Percentiles rank a stretch among this genome's conserved stretches.
Evolutionary conservation across 2,888 invertebrate species (phyloP).

Genomic region (Galerucella calmariensis): DNA sequence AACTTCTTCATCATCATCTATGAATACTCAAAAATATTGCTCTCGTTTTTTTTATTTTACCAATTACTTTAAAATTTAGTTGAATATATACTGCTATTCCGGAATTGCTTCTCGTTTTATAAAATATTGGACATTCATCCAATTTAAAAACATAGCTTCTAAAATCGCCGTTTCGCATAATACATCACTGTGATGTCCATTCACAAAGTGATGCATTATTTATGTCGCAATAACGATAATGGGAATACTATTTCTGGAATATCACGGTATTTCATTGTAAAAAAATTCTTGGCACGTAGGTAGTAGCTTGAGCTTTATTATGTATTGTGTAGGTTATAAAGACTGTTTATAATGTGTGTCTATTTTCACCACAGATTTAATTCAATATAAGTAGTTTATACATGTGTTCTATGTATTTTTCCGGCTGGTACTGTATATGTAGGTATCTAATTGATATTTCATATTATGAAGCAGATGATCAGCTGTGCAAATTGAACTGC

Average conservation of each 20-base stretch:
- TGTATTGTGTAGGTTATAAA: too few relatives aligned
- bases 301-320: too few relatives aligned
- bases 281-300: not conserved
- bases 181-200: conserved; percentile 6
- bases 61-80: not conserved
- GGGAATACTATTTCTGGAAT: not conserved
- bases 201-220: not conserved
- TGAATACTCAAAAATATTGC: too few relatives aligned
- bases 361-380: too few relatives aligned
- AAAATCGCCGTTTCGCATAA: conserved; percentile 1
- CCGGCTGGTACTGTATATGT: too few relatives aligned
- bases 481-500: too few relatives aligned
- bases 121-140: not conserved
- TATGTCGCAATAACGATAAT: not conserved
- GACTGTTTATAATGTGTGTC: too few relatives aligned
- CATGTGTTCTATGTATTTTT: too few relatives aligned
- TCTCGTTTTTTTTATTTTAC: not conserved
- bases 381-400: too few relatives aligned
- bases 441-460: too few relatives aligned
- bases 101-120: not conserved
- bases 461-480: too few relatives aligned
- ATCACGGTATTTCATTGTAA: not conserved
- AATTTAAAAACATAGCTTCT: conserved; percentile 13
- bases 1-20: too few relatives aligned
- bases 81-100: not conserved